Evolutionary conservation across 2,888 invertebrate species (phyloP).

Genomic region (Hypena proboscidalis): DNA sequence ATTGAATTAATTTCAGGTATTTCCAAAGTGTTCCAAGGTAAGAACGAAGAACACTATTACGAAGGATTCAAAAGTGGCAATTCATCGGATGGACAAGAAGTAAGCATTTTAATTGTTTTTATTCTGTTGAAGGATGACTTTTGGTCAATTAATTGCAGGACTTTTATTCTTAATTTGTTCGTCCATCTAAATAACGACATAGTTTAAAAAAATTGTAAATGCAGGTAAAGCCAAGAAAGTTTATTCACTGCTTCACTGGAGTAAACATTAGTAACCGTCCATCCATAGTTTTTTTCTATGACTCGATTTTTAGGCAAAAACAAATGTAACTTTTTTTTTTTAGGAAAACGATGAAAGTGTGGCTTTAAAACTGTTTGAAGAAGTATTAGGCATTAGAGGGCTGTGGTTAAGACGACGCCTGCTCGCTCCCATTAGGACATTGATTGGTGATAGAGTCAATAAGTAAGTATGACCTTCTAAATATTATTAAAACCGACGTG

Average conservation of each 20-base stretch:
- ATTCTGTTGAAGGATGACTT: background rate
- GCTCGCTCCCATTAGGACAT: conserved; percentile 72
- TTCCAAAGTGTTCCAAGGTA: conserved; percentile 90
- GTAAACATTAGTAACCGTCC: no score
- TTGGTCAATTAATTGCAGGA: no score
- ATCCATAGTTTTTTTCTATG: no score
- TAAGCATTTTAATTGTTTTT: conserved; percentile 40
- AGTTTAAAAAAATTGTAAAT: no score
- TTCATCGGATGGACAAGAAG: conserved; percentile 74
- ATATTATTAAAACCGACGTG: no score
- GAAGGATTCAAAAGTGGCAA: conserved; percentile 68
- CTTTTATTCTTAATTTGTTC: no score
- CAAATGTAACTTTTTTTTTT: no score
- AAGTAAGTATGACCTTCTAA: conserved; percentile 51
- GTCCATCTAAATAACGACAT: no score
- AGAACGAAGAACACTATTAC: conserved; percentile 63
- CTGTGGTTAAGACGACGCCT: conserved; percentile 72
- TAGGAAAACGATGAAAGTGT: conserved; percentile 77
- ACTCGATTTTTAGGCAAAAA: no score
- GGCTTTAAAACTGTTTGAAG: conserved; percentile 70
- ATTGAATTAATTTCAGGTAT: conserved; percentile 69
- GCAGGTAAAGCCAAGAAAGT: no score
- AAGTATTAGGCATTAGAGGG: conserved; percentile 74
- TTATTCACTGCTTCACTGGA: no score
- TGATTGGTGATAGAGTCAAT: conserved; percentile 77